Evolutionary conservation across 2,888 invertebrate species (phyloP).

Genomic region (Caenorhabditis afra): DNA sequence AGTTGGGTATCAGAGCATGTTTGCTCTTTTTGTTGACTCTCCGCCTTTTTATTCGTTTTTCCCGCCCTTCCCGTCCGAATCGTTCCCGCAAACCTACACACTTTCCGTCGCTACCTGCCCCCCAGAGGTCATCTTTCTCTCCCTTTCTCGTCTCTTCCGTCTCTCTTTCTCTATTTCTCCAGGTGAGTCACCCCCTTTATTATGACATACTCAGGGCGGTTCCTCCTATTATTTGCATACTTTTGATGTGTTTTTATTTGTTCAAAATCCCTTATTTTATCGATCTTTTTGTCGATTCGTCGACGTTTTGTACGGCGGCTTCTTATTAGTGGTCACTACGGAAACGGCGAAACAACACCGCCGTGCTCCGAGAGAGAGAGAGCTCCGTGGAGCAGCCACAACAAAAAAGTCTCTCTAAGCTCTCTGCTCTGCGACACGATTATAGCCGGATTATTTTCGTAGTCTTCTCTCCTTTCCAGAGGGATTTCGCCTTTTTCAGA

Average conservation of each 20-base stretch:
- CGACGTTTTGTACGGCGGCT: slow-evolving; percentile 1
- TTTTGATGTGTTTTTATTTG: no score
- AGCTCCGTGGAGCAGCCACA: not conserved
- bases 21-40: slow-evolving; percentile 40
- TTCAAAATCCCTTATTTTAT: not conserved
- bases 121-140: slow-evolving; percentile 22
- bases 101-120: slow-evolving; percentile 5
- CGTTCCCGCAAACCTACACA: slow-evolving; percentile 26
- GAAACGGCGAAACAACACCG: slow-evolving; percentile 26
- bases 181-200: no score
- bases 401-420: not conserved
- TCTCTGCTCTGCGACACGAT: not conserved
- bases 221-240: no score
- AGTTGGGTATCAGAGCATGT: slow-evolving; percentile 20
- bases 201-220: no score
- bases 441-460: not conserved
- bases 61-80: slow-evolving; percentile 21
- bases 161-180: not conserved
- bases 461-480: not conserved
- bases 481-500: not conserved
- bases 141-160: slow-evolving; percentile 6
- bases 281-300: slow-evolving; percentile 9
- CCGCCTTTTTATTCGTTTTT: slow-evolving; percentile 32
- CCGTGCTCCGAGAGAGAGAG: slow-evolving; percentile 18
- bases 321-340: slow-evolving; percentile 21